phyloP scores from a whole-genome alignment of 2,797 vertebrate species.

The Notamacropus eugenii region DNA sequence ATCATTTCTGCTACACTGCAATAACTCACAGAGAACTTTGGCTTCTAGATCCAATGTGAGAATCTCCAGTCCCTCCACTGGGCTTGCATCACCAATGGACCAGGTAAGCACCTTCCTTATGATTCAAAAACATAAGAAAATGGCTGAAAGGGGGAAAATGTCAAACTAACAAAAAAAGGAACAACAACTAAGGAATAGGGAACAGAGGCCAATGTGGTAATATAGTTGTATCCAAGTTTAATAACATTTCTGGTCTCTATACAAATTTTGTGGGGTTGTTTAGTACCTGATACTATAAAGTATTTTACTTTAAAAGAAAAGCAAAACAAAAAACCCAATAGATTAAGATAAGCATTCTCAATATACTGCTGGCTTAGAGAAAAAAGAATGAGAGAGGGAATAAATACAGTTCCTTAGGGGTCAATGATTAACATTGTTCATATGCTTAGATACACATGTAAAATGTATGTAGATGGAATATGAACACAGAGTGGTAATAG shows the following conservation, averaged over 20 bases:
- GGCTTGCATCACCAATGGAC: neutral
- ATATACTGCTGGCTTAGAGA: neutral
- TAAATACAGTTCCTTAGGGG: neutral
- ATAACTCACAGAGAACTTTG: neutral
- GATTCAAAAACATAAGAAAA: neutral
- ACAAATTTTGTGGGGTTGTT: neutral
- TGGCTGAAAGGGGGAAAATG: neutral
- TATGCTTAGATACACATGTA: neutral
- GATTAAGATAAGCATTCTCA: neutral
- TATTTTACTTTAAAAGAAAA: neutral
- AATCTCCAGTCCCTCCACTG: neutral
- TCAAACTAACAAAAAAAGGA: neutral
- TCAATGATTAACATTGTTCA: neutral
- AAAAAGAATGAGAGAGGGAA: neutral
- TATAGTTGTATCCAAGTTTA: neutral
- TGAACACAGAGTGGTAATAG: neutral
- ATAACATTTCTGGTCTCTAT: neutral
- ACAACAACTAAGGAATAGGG: neutral
- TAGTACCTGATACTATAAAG: neutral
- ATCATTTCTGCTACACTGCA: neutral
- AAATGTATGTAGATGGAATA: neutral
- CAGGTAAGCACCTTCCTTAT: neutral
- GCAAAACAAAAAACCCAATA: neutral
- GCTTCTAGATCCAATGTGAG: neutral
- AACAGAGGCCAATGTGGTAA: neutral